phyloP scores from a whole-genome alignment of 2,113 vertebrate species.

The Mirza zaza region DNA sequence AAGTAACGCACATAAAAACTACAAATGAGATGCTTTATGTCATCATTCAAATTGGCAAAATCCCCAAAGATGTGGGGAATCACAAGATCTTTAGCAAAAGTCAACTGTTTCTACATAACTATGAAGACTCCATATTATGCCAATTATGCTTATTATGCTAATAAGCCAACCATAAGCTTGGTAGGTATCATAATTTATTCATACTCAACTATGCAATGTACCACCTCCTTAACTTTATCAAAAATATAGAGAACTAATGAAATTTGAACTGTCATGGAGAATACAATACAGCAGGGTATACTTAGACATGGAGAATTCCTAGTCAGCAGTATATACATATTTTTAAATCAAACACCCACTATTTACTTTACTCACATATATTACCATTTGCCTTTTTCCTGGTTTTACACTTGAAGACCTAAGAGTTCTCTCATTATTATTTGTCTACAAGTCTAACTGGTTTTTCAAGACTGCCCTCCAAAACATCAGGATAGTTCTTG shows the following conservation, averaged over 20 bases:
- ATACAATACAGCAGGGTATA: neutral
- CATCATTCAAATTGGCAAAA: neutral
- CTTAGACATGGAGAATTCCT: neutral
- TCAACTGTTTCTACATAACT: neutral
- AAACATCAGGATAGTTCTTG: conserved; percentile 4
- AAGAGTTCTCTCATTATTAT: conserved; percentile 25
- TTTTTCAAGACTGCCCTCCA: conserved; percentile 9
- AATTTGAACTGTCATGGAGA: neutral
- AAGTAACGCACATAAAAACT: neutral
- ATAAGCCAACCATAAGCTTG: neutral
- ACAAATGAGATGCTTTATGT: neutral
- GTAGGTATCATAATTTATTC: neutral
- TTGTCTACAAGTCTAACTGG: neutral
- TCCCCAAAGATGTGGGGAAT: neutral
- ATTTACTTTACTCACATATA: neutral
- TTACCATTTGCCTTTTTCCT: neutral
- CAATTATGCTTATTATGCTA: too few relatives aligned
- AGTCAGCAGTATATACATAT: neutral
- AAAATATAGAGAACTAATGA: neutral
- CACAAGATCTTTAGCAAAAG: accelerated
- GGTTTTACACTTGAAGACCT: neutral
- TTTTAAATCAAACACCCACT: neutral
- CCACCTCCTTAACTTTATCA: neutral
- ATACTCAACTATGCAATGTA: neutral
- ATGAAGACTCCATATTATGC: neutral